phyloP scores from a whole-genome alignment of 1,140 invertebrate species.

The Lasioglossum albipes region DNA sequence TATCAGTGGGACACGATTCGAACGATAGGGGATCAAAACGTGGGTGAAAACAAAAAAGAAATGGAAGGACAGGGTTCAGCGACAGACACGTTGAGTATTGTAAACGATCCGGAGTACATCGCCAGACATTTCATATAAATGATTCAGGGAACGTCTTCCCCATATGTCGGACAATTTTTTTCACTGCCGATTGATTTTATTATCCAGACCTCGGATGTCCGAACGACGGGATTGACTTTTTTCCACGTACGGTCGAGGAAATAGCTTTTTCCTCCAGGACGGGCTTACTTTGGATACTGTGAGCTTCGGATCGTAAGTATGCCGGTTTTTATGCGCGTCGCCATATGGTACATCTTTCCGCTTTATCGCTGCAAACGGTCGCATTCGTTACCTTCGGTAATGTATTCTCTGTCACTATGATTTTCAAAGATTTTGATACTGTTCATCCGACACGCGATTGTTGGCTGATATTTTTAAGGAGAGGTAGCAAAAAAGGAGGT shows the following conservation, averaged over 20 bases:
- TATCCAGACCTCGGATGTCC: conserved; percentile 35
- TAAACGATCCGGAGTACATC: conserved; percentile 28
- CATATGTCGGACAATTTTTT: conserved; percentile 28
- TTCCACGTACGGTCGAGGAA: conserved; percentile 20
- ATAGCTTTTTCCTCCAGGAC: conserved; percentile 35
- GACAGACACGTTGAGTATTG: conserved; percentile 35
- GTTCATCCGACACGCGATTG: not conserved
- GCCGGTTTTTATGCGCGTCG: conserved; percentile 51
- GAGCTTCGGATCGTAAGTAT: conserved; percentile 44
- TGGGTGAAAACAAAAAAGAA: not conserved
- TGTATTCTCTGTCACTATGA: not conserved
- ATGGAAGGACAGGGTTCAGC: not conserved
- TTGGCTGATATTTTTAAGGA: not conserved
- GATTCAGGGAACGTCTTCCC: conserved; percentile 28
- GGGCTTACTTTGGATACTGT: conserved; percentile 51
- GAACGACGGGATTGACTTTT: conserved; percentile 9
- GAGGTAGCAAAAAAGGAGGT: no score
- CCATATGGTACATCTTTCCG: conserved; percentile 46
- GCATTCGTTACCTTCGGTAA: not conserved
- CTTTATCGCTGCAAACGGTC: not conserved
- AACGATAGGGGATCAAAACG: no score
- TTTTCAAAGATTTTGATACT: not conserved
- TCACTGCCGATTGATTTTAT: conserved; percentile 53
- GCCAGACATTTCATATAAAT: conserved; percentile 24
- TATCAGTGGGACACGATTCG: no score